Evolutionary conservation across 2,113 vertebrate species (phyloP).

Genomic region (Quiscalus mexicanus): DNA sequence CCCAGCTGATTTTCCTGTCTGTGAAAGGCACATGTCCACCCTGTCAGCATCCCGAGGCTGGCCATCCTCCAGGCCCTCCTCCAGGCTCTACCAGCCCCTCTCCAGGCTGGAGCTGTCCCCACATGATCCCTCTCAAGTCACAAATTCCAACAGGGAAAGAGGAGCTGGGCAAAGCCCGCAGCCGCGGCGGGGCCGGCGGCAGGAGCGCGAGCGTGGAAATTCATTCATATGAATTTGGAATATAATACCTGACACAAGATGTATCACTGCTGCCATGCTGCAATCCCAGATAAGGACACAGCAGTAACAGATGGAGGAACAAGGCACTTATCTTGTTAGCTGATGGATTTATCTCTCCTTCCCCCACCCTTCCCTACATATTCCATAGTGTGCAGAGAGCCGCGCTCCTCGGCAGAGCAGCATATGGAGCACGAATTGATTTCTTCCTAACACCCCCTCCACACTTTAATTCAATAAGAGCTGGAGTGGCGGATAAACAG

Average conservation of each 20-base stretch:
- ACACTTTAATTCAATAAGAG: slow-evolving; percentile 79
- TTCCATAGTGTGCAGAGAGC: slow-evolving; percentile 72
- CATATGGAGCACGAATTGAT: slow-evolving; percentile 77
- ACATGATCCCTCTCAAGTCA: background rate
- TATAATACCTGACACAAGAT: slow-evolving; percentile 83
- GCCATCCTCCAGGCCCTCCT: background rate
- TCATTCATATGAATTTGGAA: slow-evolving; percentile 79
- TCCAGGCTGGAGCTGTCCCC: rapidly evolving
- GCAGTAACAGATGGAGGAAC: slow-evolving; percentile 83
- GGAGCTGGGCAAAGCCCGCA: background rate
- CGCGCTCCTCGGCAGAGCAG: slow-evolving; percentile 50
- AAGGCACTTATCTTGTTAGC: slow-evolving; percentile 83
- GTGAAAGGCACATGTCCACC: background rate
- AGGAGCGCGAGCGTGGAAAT: slow-evolving; percentile 68
- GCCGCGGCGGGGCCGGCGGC: slow-evolving; percentile 22
- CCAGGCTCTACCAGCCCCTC: background rate
- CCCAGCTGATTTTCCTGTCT: background rate
- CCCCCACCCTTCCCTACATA: slow-evolving; percentile 75
- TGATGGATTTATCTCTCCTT: slow-evolving; percentile 81
- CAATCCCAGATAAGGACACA: slow-evolving; percentile 81
- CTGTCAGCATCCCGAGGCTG: background rate
- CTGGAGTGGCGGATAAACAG: slow-evolving; percentile 73
- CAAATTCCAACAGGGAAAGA: background rate
- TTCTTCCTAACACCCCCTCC: slow-evolving; percentile 68
- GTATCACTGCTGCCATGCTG: slow-evolving; percentile 72